Percentiles rank a stretch among this genome's conserved stretches.
These are phyloP conservation scores for Macrobrachium rosenbergii DNA, from an alignment of 1,140 invertebrate species.

Conservation along the genomic window DNA sequence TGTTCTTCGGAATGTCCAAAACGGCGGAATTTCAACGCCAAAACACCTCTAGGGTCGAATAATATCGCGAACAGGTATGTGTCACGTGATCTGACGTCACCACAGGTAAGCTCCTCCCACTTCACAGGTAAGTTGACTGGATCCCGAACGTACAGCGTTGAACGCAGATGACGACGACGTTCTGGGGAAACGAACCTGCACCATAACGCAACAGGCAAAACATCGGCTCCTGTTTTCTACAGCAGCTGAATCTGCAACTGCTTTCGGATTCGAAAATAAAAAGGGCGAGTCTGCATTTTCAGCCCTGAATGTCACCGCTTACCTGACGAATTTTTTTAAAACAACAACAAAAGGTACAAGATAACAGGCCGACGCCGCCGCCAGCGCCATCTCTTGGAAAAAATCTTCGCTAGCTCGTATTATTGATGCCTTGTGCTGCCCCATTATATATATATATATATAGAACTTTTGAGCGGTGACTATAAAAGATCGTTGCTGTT, in stretches of 20 bases:
- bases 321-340: background rate
- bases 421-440: no score
- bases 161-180: background rate
- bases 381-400: constrained; percentile 14
- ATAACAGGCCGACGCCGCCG: no score
- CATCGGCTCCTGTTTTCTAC: background rate
- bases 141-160: no score
- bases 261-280: background rate
- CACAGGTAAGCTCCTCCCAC: constrained; percentile 8
- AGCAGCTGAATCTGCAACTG: background rate
- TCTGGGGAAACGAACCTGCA: background rate
- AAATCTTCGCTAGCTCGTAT: background rate
- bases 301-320: background rate
- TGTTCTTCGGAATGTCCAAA: background rate
- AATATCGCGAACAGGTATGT: background rate
- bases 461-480: no score
- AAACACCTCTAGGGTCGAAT: background rate
- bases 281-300: background rate
- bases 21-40: background rate
- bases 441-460: no score
- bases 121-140: background rate
- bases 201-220: background rate
- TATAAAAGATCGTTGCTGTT: no score
- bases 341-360: background rate
- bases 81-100: constrained; percentile 28